These are phyloP conservation scores for Abrostola triplasia DNA, from an alignment of 2,888 invertebrate species.

Conservation along the genomic window DNA sequence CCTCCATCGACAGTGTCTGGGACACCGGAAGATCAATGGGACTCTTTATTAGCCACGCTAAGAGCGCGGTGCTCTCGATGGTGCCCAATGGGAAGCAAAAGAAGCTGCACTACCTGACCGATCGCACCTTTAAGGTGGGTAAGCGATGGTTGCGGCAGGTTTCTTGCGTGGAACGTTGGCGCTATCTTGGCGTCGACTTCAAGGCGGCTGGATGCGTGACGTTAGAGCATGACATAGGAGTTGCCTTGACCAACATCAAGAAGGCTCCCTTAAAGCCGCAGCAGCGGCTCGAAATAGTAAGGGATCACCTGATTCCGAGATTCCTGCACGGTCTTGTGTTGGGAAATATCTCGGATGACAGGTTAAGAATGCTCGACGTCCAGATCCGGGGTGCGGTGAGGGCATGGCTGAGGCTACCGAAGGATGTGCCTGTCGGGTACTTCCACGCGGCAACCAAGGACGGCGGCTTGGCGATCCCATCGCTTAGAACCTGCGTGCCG, in stretches of 20 bases:
- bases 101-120: conserved; percentile 47
- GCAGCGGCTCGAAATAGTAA: conserved; percentile 66
- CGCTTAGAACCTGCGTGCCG: too few relatives aligned
- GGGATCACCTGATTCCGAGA: conserved; percentile 68
- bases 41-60: conserved; percentile 40
- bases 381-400: conserved; percentile 54
- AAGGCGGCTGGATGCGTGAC: conserved; percentile 57
- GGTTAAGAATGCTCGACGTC: conserved; percentile 61
- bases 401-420: conserved; percentile 48
- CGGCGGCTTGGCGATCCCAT: conserved; percentile 29
- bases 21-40: conserved; percentile 18
- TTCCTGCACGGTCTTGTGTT: conserved; percentile 67
- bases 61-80: conserved; percentile 59
- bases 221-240: conserved; percentile 52
- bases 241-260: conserved; percentile 20
- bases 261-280: conserved; percentile 61
- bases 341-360: conserved; percentile 52
- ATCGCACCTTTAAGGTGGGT: conserved; percentile 43
- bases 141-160: conserved; percentile 48
- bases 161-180: conserved; percentile 59
- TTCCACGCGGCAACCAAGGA: conserved; percentile 34
- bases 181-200: conserved; percentile 62
- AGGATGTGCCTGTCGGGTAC: conserved; percentile 59
- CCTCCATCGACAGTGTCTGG: conserved; percentile 55
- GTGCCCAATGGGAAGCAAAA: conserved; percentile 58